Evolutionary conservation across 2,888 invertebrate genomes (phyloP), one percentile per base, ranked within the genome.

Genomic region (Caenorhabditis sp.): DNA sequence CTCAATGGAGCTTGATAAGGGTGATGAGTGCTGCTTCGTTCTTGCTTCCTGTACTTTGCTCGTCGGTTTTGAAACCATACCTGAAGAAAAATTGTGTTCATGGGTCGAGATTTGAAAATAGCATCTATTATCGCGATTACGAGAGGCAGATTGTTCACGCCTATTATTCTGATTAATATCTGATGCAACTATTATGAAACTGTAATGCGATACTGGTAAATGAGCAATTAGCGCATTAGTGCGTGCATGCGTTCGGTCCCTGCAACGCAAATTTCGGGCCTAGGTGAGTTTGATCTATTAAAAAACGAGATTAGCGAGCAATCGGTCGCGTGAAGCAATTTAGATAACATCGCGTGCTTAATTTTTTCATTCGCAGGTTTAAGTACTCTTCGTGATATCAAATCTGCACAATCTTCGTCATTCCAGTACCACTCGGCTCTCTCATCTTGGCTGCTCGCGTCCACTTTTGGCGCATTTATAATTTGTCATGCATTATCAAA

Each of bases 11-110:
- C 75, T 26, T 70, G 75, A 55, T 80, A 78, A 20, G 77, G 78
- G 50, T 77, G 82, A 50, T 81, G 80, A 27, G 68, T 61, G 37
- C 63, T 76, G 45, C 77, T 78, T 13, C 80, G 50, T 37, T 82
- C 84, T 45, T 86, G 85, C 53, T 86, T 86, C 11, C 87, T 81
- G 71, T 73, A 85, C 68, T 87, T 87, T 50, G 87, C 87, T 26
- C 87, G 80, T n/a, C 87, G 79, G 74, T 87, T 87, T 73, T 87
- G 87, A 78, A 87, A 87, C 87, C 87, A 87, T 11, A 87, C 87
- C 81, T 83, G 61, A n/a, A 81, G n/a, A 46, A 24, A 24, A 46
- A 46, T 24, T 9, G 4, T 7, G 4, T 35, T 35, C 9, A n/a
- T n/a, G n/a, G n/a, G n/a, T n/a, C n/a, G n/a, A n/a, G n/a, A n/a